These are phyloP conservation scores for Platyscapa corneri DNA, from an alignment of 1,140 invertebrate species.

Conservation along the genomic window DNA sequence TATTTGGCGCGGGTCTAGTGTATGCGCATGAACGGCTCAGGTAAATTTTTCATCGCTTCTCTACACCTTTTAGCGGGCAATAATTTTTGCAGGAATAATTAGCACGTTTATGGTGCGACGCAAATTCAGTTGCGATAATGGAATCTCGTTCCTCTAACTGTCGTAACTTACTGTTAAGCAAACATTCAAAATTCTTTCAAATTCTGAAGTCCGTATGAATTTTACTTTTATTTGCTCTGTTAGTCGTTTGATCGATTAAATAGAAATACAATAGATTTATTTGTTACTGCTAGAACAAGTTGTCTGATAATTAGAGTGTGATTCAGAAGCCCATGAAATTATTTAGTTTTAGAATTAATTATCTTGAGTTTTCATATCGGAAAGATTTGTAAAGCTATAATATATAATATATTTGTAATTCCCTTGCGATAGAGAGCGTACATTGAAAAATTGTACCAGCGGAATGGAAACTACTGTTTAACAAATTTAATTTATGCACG, in stretches of 20 bases:
- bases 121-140: not conserved
- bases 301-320: no score
- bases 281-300: no score
- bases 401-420: no score
- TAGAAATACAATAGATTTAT: no score
- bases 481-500: not conserved
- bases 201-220: not conserved
- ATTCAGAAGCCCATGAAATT: no score
- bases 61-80: constrained; percentile 35
- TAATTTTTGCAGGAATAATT: constrained; percentile 38
- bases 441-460: no score
- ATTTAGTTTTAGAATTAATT: not conserved
- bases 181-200: not conserved
- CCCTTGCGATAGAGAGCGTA: no score
- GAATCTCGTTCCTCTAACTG: constrained; percentile 2
- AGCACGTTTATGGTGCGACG: constrained; percentile 15
- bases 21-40: not conserved
- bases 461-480: no score
- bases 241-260: no score
- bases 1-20: not conserved
- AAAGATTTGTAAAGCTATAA: no score
- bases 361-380: no score
- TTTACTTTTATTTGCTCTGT: not conserved
- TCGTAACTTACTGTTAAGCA: not conserved
- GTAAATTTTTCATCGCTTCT: not conserved